Evolutionary conservation across 2,888 invertebrate genomes (phyloP).

Genomic region (Eristalinus sepulchralis): DNA sequence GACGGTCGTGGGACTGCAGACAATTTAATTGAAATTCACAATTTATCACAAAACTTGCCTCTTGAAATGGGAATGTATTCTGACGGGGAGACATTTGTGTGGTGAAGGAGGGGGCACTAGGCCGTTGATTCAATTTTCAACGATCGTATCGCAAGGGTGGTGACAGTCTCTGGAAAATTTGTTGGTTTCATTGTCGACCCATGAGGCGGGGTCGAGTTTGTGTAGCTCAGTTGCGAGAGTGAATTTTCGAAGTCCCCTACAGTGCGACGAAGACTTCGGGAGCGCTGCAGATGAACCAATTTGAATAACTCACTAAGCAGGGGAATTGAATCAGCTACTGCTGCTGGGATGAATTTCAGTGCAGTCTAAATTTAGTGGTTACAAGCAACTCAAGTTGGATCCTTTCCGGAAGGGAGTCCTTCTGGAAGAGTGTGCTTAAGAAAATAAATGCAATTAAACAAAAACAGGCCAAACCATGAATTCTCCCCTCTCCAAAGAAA

Average conservation of each 20-base stretch:
- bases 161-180: not conserved
- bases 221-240: not conserved
- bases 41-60: slow-evolving; percentile 35
- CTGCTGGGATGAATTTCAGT: too few species aligned
- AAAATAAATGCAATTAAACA: too few species aligned
- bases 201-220: not conserved
- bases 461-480: too few species aligned
- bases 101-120: not conserved
- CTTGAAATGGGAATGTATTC: not conserved
- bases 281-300: too few species aligned
- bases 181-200: not conserved
- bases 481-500: too few species aligned
- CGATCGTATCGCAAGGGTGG: not conserved
- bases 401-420: too few species aligned
- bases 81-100: not conserved
- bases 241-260: not conserved
- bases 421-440: too few species aligned
- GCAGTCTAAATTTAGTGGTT: too few species aligned
- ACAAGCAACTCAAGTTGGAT: too few species aligned
- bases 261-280: too few species aligned
- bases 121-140: not conserved
- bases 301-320: too few species aligned
- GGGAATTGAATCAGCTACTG: too few species aligned
- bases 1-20: not conserved
- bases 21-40: slow-evolving; percentile 54